phyloP scores from a whole-genome alignment of 2,888 invertebrate genomes.

The Lochmaea crataegi region DNA sequence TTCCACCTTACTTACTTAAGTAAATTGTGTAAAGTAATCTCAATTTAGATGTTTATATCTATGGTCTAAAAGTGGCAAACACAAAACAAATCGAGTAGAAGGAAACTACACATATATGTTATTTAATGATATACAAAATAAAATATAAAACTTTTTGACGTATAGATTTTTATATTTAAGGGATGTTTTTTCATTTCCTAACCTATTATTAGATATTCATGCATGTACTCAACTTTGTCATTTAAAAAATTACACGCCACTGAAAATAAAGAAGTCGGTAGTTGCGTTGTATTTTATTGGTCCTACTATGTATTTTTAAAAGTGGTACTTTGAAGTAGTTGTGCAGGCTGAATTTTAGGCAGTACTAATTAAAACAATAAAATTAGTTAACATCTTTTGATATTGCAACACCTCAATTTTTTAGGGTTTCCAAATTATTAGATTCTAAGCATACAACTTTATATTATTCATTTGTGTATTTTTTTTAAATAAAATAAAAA shows the following conservation, averaged over 20 bases:
- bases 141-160: not conserved
- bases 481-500: not conserved
- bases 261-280: conserved; percentile 44
- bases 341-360: conserved; percentile 36
- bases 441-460: conserved; percentile 28
- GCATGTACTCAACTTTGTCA: conserved; percentile 32
- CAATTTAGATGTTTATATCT: too few relatives aligned
- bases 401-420: conserved; percentile 21
- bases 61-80: too few relatives aligned
- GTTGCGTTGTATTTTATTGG: conserved; percentile 53
- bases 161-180: not conserved
- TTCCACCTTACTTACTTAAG: too few relatives aligned
- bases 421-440: conserved; percentile 17
- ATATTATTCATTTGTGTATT: conserved; percentile 5
- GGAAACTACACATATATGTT: not conserved
- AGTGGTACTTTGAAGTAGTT: conserved; percentile 36
- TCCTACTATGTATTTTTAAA: conserved; percentile 45
- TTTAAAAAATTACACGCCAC: conserved; percentile 37
- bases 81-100: not conserved
- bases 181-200: conserved; percentile 17
- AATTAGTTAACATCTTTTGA: conserved; percentile 30
- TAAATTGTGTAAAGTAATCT: too few relatives aligned
- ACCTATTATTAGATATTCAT: conserved; percentile 33
- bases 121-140: not conserved
- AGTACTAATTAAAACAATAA: conserved; percentile 37